Evolutionary conservation across 2,888 invertebrate genomes (phyloP), one percentile per base, ranked within the genome.

Genomic region (Strigamia crassipes): DNA sequence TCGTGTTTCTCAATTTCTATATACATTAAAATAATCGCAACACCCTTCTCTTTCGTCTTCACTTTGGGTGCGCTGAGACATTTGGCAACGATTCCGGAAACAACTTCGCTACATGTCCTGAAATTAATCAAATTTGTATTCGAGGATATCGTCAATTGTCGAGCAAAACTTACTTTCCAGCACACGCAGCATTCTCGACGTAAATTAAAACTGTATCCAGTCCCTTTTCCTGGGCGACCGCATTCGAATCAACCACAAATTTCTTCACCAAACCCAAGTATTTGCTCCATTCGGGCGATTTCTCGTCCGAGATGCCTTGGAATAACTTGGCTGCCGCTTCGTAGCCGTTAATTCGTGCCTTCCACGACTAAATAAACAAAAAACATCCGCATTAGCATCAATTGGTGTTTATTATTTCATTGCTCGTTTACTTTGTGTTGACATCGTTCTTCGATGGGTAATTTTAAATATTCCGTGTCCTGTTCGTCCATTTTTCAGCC

Each of bases 1-100:
- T 98, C 98, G 83, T 94, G 94, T 87, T 96, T 97, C 87, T 99
- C 98, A 86, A 97, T 96, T 90, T 99, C 98, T 84, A 98, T 91
- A 87, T 94, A 97, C 95, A 97, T 95, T 83, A 99, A 89, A 6
- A 93, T 92, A 83, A 98, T 91, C 89, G 97, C 97, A 82, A 94
- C 90, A 0, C 96, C 94, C 78, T 96, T 90, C 84, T 98, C 98
- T 88, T 94, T 95, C 10, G 97, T 97, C 88, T 94, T 96, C 6
- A 94, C 92, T 89, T 93, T 96, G 2, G 96, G 93, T 2, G 97
- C 96, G 41, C 95, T 96, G 84, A 98, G 92, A 87, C 97, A 97
- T 89, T 99, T 99, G 81, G 93, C 90, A 0, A 98, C 94, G 84
- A 98, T 92, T 13, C 96, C 94, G 15, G 91, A 90, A 91, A 96